Percentiles rank a stretch among this genome's conserved stretches.
phyloP scores from a whole-genome alignment of 2,888 invertebrate species.

The Cacoxenus indagator region DNA sequence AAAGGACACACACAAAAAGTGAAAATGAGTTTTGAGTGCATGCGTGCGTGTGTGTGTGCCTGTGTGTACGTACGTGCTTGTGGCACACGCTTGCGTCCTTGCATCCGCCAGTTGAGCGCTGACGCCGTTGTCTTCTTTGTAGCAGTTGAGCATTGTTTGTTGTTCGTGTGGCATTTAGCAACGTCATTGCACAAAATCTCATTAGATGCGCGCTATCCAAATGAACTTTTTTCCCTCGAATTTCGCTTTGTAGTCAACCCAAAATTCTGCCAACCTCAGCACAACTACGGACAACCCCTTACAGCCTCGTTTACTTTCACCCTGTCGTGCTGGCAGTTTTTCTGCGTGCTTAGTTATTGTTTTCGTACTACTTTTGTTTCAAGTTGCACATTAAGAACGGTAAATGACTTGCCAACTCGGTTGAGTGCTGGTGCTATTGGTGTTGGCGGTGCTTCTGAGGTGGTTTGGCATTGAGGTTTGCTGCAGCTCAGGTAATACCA shows the following conservation, averaged over 20 bases:
- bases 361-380: slow-evolving; percentile 59
- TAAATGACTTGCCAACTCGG: slow-evolving; percentile 42
- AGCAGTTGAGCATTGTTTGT: background rate
- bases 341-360: slow-evolving; percentile 61
- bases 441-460: too few relatives aligned
- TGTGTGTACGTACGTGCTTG: too few relatives aligned
- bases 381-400: slow-evolving; percentile 55
- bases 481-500: slow-evolving; percentile 49
- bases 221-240: too few relatives aligned
- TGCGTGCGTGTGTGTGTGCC: too few relatives aligned
- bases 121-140: too few relatives aligned
- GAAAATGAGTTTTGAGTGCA: too few relatives aligned
- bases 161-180: slow-evolving; percentile 26
- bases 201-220: slow-evolving; percentile 48
- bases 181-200: slow-evolving; percentile 64
- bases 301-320: slow-evolving; percentile 11
- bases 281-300: background rate
- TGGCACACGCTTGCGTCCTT: too few relatives aligned
- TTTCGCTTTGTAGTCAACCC: too few relatives aligned
- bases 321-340: slow-evolving; percentile 32
- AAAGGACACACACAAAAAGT: too few relatives aligned
- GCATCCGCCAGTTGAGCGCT: too few relatives aligned
- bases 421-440: background rate
- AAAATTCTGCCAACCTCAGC: background rate
- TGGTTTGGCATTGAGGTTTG: too few relatives aligned